Evolutionary conservation across 1,140 invertebrate species (phyloP).

Genomic region (Monomorium pharaonis): DNA sequence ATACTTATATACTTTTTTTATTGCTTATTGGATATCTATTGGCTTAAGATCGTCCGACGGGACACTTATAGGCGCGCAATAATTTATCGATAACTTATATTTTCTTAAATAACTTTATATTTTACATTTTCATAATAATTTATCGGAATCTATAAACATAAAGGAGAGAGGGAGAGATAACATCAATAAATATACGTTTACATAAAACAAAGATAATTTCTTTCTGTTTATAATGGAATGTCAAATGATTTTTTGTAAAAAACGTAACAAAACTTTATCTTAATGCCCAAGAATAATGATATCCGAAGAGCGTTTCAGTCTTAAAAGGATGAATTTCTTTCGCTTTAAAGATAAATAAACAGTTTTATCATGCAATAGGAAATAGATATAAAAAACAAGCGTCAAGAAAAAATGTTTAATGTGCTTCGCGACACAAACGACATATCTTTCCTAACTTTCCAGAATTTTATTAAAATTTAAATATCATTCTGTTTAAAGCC

Average conservation of each 20-base stretch:
- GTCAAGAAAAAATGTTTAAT: constrained; percentile 24
- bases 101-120: constrained; percentile 66
- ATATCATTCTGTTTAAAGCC: constrained; percentile 56
- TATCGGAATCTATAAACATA: constrained; percentile 12
- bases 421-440: constrained; percentile 1
- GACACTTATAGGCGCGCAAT: constrained; percentile 73
- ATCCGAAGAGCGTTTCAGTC: constrained; percentile 73
- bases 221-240: constrained; percentile 53
- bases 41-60: constrained; percentile 78
- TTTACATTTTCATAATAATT: constrained; percentile 23
- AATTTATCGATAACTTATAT: constrained; percentile 70
- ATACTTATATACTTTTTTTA: constrained; percentile 81
- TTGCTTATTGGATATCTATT: constrained; percentile 82
- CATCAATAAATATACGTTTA: constrained; percentile 14
- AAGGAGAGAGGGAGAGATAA: not conserved
- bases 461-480: constrained; percentile 52
- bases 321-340: constrained; percentile 74
- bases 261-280: not conserved
- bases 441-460: not conserved
- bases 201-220: not conserved
- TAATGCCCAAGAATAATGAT: constrained; percentile 43
- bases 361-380: not conserved
- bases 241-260: constrained; percentile 38
- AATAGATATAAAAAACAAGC: constrained; percentile 33
- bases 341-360: constrained; percentile 11